Base-by-base conservation (phyloP, 2,888 invertebrate species). In the Octonoba sinensis region DNA sequence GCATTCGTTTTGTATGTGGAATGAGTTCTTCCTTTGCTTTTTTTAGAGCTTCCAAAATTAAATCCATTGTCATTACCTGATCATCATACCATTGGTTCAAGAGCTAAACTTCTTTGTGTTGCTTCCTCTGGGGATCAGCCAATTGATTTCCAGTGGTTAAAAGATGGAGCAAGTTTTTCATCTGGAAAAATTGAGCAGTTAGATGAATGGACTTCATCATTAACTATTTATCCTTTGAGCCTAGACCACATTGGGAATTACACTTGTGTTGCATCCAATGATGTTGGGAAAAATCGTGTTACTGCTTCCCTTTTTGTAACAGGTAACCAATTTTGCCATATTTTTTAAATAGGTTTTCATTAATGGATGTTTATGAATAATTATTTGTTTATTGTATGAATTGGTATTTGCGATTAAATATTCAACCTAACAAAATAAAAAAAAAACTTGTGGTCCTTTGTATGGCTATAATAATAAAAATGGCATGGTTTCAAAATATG, bases 211-310 rank as follows among this genome's bases (percentile, higher is more conserved):
- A 83, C 83, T n/a, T 83, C 79, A n/a, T 62, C 70, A 15, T 62
- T 83, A 4, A 76, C 74, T 16, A 54, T 83, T 36, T 47, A 83
- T 46, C 75, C 75, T 47, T 67, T 83, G 56, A 72, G 64, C 57
- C 64, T 79, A 54, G 56, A 72, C 36, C 74, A 83, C 57, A 83
- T 73, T 56, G 83, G 79, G 46, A 75, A 83, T 67, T 83, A 83
- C 62, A 79, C 83, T n/a, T 83, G 83, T 56, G 65, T 65, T 47
- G 83, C 76, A 15, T 54, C 74, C 11, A 83, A 79, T 64, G 54
- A n/a, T 72, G 18, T 18, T 51, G 79, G 79, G 57, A 64, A 44
- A 20, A 74, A 75, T 75, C 57, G 49, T 27, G 60, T 67, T 16
- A 75, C 83, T 18, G 71, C 83, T n/a, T 54, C 75, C 3, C 62